phyloP scores from a whole-genome alignment of 2,888 invertebrate genomes.

The Ryuthela nishihirai region DNA sequence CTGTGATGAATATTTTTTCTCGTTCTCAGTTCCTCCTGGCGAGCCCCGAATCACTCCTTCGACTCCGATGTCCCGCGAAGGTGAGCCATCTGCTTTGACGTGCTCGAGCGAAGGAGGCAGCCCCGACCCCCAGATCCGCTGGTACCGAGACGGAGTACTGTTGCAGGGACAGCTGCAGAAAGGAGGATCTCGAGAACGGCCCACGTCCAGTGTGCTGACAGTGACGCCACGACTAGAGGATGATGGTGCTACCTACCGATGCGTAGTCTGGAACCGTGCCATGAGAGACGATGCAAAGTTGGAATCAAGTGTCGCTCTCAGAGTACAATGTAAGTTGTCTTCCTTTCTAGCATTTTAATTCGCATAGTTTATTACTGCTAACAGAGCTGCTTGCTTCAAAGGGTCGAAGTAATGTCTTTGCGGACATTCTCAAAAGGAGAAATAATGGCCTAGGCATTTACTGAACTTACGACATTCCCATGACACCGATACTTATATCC shows the following conservation, averaged over 20 bases:
- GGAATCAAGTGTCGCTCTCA: constrained; percentile 72
- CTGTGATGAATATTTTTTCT: too few species aligned
- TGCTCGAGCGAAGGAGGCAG: constrained; percentile 80
- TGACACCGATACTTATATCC: too few species aligned
- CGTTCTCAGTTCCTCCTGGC: constrained; percentile 70
- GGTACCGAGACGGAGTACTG: constrained; percentile 77
- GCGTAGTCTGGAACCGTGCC: constrained; percentile 85
- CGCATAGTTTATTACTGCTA: background rate
- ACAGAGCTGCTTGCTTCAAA: too few species aligned
- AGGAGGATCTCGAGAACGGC: constrained; percentile 68
- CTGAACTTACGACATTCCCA: too few species aligned
- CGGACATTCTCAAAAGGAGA: too few species aligned
- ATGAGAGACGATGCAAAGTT: constrained; percentile 75
- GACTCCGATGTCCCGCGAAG: constrained; percentile 74
- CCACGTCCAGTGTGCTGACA: constrained; percentile 69
- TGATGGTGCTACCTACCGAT: constrained; percentile 76
- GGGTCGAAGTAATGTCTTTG: too few species aligned
- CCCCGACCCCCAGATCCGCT: constrained; percentile 72
- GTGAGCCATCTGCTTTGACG: constrained; percentile 47
- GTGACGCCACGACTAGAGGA: constrained; percentile 77
- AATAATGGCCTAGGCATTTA: too few species aligned
- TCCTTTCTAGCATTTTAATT: background rate
- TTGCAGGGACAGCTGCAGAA: constrained; percentile 65
- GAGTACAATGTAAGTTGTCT: constrained; percentile 80
- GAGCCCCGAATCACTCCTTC: constrained; percentile 72